A percentile compares a stretch with the other conserved stretches of the same genome.
phyloP scores from a whole-genome alignment of 2,113 vertebrate species.

The Ammodytes dubius region DNA sequence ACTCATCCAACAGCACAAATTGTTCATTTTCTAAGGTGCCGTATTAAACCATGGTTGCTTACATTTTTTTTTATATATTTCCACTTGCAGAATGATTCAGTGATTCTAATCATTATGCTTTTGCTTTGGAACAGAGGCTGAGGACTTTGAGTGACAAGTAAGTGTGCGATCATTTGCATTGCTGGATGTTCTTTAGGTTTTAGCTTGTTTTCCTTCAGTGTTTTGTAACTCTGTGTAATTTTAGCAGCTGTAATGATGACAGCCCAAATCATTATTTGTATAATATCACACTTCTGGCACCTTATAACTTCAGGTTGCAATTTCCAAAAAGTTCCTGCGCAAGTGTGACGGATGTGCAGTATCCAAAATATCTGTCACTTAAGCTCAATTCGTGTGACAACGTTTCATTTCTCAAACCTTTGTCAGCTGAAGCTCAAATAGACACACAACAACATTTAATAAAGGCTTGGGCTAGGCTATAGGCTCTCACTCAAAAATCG shows the following conservation, averaged over 20 bases:
- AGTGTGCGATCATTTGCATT: slow-evolving; percentile 25
- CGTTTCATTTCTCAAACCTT: background rate
- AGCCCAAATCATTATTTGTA: background rate
- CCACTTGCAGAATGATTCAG: background rate
- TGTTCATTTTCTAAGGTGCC: slow-evolving; percentile 30
- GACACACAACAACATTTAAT: too few species aligned
- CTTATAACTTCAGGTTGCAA: background rate
- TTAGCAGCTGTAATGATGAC: background rate
- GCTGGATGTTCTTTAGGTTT: background rate
- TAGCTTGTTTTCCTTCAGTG: too few species aligned
- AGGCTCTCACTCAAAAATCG: too few species aligned
- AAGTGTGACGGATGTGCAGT: background rate
- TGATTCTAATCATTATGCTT: slow-evolving; percentile 13
- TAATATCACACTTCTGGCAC: background rate
- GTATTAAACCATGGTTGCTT: background rate
- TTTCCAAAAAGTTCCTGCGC: background rate
- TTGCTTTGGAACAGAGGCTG: slow-evolving; percentile 57
- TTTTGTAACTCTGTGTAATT: background rate
- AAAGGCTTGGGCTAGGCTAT: too few species aligned
- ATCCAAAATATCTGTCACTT: background rate
- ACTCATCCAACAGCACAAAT: background rate
- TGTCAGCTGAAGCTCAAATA: background rate
- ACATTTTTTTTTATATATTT: background rate
- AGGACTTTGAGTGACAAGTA: slow-evolving; percentile 34
- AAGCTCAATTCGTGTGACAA: background rate